A percentile compares a stretch with the other conserved stretches of the same genome.
phyloP scores from a whole-genome alignment of 2,888 invertebrate genomes.

The Microctonus brassicae region DNA sequence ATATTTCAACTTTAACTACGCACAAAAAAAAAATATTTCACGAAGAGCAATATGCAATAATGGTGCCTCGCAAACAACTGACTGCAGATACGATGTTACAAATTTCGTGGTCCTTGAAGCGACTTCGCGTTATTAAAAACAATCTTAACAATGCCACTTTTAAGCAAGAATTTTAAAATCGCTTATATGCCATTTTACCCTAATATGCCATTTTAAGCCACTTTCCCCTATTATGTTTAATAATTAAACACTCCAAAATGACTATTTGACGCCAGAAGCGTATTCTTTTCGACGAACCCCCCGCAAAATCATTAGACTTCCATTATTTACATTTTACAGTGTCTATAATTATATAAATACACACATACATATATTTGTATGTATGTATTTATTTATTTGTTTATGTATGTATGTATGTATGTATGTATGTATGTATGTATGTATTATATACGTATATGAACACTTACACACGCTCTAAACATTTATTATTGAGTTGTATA shows the following conservation, averaged over 20 bases:
- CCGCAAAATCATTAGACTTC: conserved; percentile 52
- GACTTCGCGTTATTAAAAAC: too few relatives aligned
- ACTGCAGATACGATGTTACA: too few relatives aligned
- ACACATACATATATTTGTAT: background rate
- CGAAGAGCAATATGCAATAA: too few relatives aligned
- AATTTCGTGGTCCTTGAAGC: too few relatives aligned
- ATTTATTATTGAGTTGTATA: background rate
- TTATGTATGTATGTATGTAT: conserved; percentile 2
- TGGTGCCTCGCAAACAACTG: too few relatives aligned
- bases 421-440: conserved; percentile 17
- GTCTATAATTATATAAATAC: conserved; percentile 26
- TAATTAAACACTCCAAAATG: conserved; percentile 4
- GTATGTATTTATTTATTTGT: background rate
- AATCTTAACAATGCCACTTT: too few relatives aligned
- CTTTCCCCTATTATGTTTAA: background rate
- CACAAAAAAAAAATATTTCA: too few relatives aligned
- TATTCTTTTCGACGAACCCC: conserved; percentile 40
- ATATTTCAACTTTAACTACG: too few relatives aligned
- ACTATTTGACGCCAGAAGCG: conserved; percentile 13
- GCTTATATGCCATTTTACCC: too few relatives aligned
- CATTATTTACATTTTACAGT: conserved; percentile 45
- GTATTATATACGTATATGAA: conserved; percentile 20
- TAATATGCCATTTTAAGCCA: background rate
- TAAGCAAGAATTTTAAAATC: too few relatives aligned
- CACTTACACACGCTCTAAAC: conserved; percentile 15